Evolutionary conservation across 2,888 invertebrate genomes (phyloP), one percentile per base, ranked within the genome.

Genomic region (Platynereis dumerilii): DNA sequence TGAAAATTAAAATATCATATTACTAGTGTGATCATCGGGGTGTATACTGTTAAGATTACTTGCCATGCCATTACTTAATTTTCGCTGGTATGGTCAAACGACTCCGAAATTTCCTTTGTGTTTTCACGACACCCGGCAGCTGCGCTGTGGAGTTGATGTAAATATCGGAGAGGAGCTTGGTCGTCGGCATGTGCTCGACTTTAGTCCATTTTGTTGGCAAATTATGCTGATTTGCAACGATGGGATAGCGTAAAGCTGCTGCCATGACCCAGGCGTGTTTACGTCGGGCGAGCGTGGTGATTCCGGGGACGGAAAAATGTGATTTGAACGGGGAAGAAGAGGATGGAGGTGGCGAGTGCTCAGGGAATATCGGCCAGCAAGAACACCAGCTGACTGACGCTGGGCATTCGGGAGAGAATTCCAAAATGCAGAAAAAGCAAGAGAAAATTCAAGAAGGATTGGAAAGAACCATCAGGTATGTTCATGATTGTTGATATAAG

Each of bases 371-470:
- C 45, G 60, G 53, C 48, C 60, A 29, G 48, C 60, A 52, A 52
- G 60, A 34, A 29, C 52, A 48, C 48, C 60, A 52, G 52, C 52
- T 34, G 34, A 34, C 34, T 34, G 34, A 34, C 34, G 34, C 34
- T 34, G 34, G 34, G 34, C 34, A 34, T 34, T 34, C 34, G 34
- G 34, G 34, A 34, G 34, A 34, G 34, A 34, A 34, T 34, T 34
- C 34, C 34, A 34, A 34, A 34, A 34, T 34, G 34, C 34, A 34
- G 34, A 34, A 34, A 34, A 61, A 54, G 20, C 53, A 53, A 2
- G 61, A 61, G 55, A 61, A 61, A 52, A 61, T 61, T 39, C 61
- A 61, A 27, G 61, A 61, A 34, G 61, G 61, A 15, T 54, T 61
- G 29, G 61, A 61, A 61, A 20, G 61, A 55, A 61, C 61, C 3